Conservation (phyloP, 2,113 vertebrate species). For the Suricata suricatta region DNA sequence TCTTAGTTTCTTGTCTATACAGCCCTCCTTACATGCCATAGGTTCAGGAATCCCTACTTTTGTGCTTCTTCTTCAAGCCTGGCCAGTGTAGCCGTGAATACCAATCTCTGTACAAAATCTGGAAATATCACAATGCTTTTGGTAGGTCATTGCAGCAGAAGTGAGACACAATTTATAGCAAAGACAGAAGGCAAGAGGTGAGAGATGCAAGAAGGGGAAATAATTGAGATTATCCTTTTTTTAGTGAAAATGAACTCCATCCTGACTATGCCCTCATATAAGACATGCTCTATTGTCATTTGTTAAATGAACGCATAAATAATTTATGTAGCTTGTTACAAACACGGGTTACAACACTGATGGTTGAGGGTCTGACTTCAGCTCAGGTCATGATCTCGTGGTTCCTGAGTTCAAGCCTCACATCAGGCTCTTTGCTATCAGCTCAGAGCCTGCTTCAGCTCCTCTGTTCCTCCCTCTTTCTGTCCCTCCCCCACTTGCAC, state of each 20-base stretch:
- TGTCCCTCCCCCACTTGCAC: too few relatives aligned
- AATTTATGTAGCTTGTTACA: not conserved
- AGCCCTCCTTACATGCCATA: not conserved
- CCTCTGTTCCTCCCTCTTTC: too few relatives aligned
- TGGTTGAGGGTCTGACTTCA: too few relatives aligned
- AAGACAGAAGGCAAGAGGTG: not conserved
- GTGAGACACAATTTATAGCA: not conserved
- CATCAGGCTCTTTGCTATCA: too few relatives aligned
- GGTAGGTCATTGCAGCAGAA: not conserved
- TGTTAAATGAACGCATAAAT: not conserved
- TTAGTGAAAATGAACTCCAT: not conserved
- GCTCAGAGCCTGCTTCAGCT: too few relatives aligned
- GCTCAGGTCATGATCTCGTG: too few relatives aligned
- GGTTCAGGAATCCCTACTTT: not conserved
- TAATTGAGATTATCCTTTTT: not conserved
- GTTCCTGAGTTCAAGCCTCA: too few relatives aligned
- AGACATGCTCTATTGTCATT: not conserved
- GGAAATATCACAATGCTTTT: not conserved
- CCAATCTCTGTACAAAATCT: not conserved
- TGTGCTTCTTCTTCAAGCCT: not conserved
- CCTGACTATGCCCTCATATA: not conserved
- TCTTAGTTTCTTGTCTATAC: accelerated
- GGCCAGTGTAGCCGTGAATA: not conserved
- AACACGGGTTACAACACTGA: not conserved
- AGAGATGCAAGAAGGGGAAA: not conserved